Percentiles rank a stretch among this genome's conserved stretches.
phyloP scores from a whole-genome alignment of 1,140 invertebrate genomes.

The Hetaerina americana region DNA sequence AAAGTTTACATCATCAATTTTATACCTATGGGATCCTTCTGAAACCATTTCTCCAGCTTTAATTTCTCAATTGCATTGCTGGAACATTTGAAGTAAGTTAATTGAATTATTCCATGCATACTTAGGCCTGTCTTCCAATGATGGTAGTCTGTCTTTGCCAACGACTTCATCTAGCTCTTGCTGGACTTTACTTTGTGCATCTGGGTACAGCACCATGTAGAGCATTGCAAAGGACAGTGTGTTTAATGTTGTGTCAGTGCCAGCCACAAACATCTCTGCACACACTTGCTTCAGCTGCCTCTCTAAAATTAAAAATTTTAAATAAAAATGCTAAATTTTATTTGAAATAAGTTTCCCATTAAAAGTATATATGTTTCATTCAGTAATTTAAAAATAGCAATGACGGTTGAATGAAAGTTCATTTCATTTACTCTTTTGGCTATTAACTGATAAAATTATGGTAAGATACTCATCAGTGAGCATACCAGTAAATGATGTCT shows the following conservation, averaged over 20 bases:
- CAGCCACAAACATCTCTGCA: slow-evolving; percentile 54
- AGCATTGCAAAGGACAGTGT: slow-evolving; percentile 46
- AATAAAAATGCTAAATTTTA: too few species aligned
- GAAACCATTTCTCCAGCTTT: too few species aligned
- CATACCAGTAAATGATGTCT: not conserved
- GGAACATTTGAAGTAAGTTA: too few species aligned
- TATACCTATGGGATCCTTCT: too few species aligned
- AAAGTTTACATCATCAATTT: too few species aligned
- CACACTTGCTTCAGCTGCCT: slow-evolving; percentile 50
- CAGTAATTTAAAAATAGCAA: too few species aligned
- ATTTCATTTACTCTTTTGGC: too few species aligned
- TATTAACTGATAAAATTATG: too few species aligned
- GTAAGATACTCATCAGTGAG: too few species aligned
- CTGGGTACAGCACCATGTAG: slow-evolving; percentile 45
- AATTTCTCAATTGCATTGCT: too few species aligned
- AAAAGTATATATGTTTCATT: not conserved
- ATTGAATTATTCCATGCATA: too few species aligned
- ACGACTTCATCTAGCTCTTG: slow-evolving; percentile 53
- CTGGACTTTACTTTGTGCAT: slow-evolving; percentile 49
- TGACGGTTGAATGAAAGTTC: too few species aligned
- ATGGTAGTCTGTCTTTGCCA: slow-evolving; percentile 38
- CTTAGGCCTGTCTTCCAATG: slow-evolving; percentile 41
- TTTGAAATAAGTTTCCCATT: slow-evolving; percentile 5
- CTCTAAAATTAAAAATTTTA: slow-evolving; percentile 32
- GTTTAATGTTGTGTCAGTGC: slow-evolving; percentile 53